Conservation (phyloP, 2,113 vertebrate species). For the Sinocyclocheilus anshuiensis region DNA sequence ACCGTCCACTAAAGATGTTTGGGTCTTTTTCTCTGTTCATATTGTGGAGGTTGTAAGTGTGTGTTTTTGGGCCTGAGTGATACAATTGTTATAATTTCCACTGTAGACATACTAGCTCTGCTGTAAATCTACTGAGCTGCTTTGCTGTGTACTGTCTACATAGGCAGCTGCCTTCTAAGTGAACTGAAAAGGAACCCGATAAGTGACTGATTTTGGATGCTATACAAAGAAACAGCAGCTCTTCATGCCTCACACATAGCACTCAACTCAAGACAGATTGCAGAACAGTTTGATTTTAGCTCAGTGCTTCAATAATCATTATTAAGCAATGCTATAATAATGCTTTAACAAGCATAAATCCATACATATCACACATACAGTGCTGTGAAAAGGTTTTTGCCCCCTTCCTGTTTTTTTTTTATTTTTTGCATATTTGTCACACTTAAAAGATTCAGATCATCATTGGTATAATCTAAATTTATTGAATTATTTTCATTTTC, state of each 20-base stretch:
- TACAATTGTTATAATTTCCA: neutral
- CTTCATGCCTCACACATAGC: neutral
- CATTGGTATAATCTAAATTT: neutral
- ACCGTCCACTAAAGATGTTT: slow-evolving; percentile 2
- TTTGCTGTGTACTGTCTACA: neutral
- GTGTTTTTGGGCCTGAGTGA: neutral
- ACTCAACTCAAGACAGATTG: neutral
- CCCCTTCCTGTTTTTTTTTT: too few species aligned
- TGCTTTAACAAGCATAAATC: neutral
- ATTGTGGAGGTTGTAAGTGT: neutral
- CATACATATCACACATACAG: neutral
- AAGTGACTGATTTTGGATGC: neutral
- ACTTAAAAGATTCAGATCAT: too few species aligned
- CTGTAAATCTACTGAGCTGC: neutral
- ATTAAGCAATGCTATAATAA: neutral
- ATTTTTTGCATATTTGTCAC: too few species aligned
- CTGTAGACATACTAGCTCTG: neutral
- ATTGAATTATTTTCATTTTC: neutral
- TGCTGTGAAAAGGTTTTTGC: too few species aligned
- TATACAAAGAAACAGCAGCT: neutral
- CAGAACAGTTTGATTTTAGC: neutral
- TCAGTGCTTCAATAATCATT: neutral
- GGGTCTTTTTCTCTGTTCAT: slow-evolving; percentile 20
- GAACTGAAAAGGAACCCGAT: neutral
- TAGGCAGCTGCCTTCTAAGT: neutral